Evolutionary conservation across 2,113 vertebrate genomes (phyloP), one percentile per base, ranked within the genome.

Genomic region (Cygnus buccinator): DNA sequence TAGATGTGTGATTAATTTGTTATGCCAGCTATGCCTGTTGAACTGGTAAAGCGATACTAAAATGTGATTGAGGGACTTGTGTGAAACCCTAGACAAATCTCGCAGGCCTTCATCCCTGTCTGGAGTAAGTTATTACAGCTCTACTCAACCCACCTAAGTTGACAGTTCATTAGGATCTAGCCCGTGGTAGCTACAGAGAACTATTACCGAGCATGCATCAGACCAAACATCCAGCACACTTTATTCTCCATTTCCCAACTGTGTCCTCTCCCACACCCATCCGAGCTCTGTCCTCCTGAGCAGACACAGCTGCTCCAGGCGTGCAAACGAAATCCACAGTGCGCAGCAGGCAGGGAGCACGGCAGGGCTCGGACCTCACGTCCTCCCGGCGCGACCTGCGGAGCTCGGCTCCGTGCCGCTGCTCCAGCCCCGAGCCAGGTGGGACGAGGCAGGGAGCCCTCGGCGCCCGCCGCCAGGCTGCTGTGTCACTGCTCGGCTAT

Each of bases 401-500:
- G 46, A 48, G 46, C 46, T 10, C 46, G 28, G 48, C 77, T 54
- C 41, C 46, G 1, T 2, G 5, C 6, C 19, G 25, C 18, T 19
- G 59, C 68, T 22, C 4, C 26, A 66, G 50, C 15, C 3, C 13
- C 63, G 65, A 73, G 57, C 67, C 22, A 6, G 61, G 67, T 14
- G 1, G 9, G 59, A 17, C 4, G 3, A 11, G 58, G 22, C 14
- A 2, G 6, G 35, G 41, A 6, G 43, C 7, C 79, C 79, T 28
- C 93, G 25, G 5, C 3, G 7, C 68, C 52, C 52, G 26, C 93
- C 94, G 94, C 95, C 91, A 75, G 93, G 95, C 96, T 95, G 96
- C 96, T 98, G 97, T 98, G 97, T 98, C 97, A 98, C 71, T 57
- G 90, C 95, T 25, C 25, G 17, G 94, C 93, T 98, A 98, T 98